phyloP scores from a whole-genome alignment of 2,113 vertebrate genomes.

The Elgaria multicarinata region DNA sequence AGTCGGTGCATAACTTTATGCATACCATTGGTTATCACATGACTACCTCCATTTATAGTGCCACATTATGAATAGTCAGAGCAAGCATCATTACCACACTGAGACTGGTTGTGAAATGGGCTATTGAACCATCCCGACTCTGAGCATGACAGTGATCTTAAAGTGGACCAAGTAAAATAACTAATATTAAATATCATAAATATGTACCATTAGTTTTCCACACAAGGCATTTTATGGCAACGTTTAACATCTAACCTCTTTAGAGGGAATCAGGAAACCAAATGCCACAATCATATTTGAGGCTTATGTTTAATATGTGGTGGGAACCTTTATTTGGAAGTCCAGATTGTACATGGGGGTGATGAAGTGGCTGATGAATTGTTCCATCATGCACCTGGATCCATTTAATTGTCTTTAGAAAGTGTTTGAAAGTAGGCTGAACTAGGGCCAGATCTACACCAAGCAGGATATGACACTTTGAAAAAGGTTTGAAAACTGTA shows the following conservation, averaged over 20 bases:
- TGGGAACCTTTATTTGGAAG: not conserved
- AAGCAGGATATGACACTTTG: too few relatives aligned
- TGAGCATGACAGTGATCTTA: not conserved
- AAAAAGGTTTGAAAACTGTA: too few relatives aligned
- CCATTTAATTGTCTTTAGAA: not conserved
- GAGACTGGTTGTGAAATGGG: not conserved
- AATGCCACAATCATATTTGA: not conserved
- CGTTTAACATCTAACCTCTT: not conserved
- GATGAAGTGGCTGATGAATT: not conserved
- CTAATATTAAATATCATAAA: not conserved
- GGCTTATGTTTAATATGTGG: not conserved
- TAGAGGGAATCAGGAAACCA: not conserved
- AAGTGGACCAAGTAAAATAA: not conserved
- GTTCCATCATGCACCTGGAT: not conserved
- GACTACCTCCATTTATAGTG: not conserved
- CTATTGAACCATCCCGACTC: not conserved
- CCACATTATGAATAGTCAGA: not conserved
- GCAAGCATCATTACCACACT: not conserved
- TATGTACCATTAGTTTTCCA: not conserved
- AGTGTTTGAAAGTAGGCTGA: not conserved
- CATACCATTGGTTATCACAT: not conserved
- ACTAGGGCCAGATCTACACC: too few relatives aligned
- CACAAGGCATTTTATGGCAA: not conserved
- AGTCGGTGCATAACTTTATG: not conserved
- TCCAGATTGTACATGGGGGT: not conserved